Evolutionary conservation across 2,113 vertebrate genomes (phyloP).

Genomic region (Phoenicopterus ruber): DNA sequence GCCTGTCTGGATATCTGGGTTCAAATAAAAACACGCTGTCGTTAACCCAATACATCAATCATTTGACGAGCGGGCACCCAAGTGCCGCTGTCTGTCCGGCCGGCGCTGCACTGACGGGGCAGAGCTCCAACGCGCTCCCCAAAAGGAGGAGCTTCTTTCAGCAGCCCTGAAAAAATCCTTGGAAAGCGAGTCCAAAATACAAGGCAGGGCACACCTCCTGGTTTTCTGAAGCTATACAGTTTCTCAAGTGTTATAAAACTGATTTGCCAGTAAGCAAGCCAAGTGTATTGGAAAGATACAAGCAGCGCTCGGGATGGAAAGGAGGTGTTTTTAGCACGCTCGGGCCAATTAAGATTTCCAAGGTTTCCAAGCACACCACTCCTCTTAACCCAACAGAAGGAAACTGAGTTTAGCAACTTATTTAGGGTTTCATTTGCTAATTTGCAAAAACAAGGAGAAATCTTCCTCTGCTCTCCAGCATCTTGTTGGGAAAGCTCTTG

Average conservation of each 20-base stretch:
- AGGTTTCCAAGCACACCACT: conserved; percentile 31
- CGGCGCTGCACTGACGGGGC: fast-evolving
- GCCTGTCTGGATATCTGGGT: not conserved
- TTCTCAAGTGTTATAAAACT: conserved; percentile 11
- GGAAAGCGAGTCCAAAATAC: not conserved
- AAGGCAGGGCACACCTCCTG: conserved; percentile 17
- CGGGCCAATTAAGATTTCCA: not conserved
- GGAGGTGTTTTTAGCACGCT: conserved; percentile 21
- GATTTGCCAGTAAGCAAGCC: not conserved
- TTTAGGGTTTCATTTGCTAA: conserved; percentile 47
- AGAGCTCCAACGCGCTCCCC: fast-evolving
- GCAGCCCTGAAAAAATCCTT: not conserved
- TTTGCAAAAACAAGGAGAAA: conserved; percentile 51
- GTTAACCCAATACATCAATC: not conserved
- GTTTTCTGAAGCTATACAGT: not conserved
- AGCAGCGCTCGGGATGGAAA: not conserved
- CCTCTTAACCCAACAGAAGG: conserved; percentile 33
- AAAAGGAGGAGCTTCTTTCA: not conserved
- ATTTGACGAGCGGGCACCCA: fast-evolving
- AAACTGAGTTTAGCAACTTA: conserved; percentile 43
- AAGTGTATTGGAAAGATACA: not conserved
- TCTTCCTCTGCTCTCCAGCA: conserved; percentile 24
- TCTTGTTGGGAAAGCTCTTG: conserved; percentile 14
- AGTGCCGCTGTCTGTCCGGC: not conserved
- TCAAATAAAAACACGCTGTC: not conserved